phyloP scores from a whole-genome alignment of 2,797 vertebrate genomes.

The Coregonus sp. region DNA sequence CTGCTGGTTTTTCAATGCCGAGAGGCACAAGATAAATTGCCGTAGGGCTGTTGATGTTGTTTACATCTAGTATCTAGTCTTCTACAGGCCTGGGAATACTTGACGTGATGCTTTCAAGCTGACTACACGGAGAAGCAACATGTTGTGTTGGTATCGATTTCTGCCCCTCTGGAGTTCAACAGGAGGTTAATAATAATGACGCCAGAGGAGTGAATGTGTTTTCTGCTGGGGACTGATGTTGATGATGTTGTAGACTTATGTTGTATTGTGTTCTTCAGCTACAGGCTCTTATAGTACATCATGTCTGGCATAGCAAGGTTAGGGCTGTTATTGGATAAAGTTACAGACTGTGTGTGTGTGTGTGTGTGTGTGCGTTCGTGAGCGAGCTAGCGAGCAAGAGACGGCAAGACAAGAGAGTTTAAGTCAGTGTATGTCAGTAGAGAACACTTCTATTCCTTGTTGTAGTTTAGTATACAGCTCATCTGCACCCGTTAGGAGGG shows the following conservation, averaged over 20 bases:
- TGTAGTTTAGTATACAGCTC: neutral
- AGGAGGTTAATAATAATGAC: neutral
- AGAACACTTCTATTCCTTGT: neutral
- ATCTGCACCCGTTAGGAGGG: neutral
- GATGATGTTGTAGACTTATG: constrained; percentile 34
- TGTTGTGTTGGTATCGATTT: neutral
- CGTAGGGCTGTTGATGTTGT: neutral
- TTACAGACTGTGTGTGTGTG: constrained; percentile 33
- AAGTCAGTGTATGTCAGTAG: neutral
- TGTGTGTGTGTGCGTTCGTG: neutral
- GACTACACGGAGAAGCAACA: neutral
- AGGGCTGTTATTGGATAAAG: constrained; percentile 26
- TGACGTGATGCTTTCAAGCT: neutral
- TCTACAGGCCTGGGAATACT: neutral
- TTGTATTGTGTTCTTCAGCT: constrained; percentile 16
- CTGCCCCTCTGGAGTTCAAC: neutral
- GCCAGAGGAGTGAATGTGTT: neutral
- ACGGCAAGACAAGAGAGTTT: neutral
- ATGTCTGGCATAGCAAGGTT: neutral
- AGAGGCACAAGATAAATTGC: constrained; percentile 1
- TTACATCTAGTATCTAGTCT: neutral
- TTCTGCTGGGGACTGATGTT: constrained; percentile 19
- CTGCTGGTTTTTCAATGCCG: neutral
- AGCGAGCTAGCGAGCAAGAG: no score
- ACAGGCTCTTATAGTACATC: neutral